Evolutionary conservation across 2,797 vertebrate genomes (phyloP).

Genomic region (Pseudocheirus occidentalis): DNA sequence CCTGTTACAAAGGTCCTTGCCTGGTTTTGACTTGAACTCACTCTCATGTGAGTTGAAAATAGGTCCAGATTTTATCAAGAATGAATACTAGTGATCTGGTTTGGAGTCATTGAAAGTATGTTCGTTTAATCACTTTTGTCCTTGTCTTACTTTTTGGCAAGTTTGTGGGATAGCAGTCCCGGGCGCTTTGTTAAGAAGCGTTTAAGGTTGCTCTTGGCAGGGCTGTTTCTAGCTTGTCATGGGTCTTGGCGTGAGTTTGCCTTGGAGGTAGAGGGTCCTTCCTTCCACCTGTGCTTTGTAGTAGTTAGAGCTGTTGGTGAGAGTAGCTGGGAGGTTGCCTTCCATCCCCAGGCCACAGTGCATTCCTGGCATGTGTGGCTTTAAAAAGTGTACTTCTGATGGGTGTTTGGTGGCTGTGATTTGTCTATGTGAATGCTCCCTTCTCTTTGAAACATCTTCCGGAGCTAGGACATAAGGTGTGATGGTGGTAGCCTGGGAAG

Average conservation of each 20-base stretch:
- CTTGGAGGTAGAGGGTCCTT: not conserved
- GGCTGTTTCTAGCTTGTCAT: slow-evolving; percentile 16
- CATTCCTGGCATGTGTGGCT: not conserved
- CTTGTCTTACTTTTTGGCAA: not conserved
- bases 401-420: slow-evolving; percentile 20
- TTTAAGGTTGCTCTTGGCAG: slow-evolving; percentile 15
- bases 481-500: not conserved
- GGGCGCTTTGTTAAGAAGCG: not conserved
- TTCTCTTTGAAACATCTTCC: slow-evolving; percentile 11
- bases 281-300: slow-evolving; percentile 6
- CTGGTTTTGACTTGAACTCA: slow-evolving; percentile 33
- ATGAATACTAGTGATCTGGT: slow-evolving; percentile 38
- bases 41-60: slow-evolving; percentile 47
- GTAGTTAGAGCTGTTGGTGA: slow-evolving; percentile 16
- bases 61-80: slow-evolving; percentile 57
- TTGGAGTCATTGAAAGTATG: slow-evolving; percentile 30
- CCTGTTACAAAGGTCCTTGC: not conserved
- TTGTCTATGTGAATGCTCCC: not conserved
- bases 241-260: slow-evolving; percentile 22
- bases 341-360: not conserved
- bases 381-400: not conserved
- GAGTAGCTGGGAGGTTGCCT: not conserved
- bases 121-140: not conserved
- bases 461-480: not conserved
- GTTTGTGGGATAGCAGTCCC: not conserved